Percentiles rank a stretch among this genome's conserved stretches.
These are phyloP conservation scores for Eupithecia dodoneata DNA, from an alignment of 2,888 invertebrate genomes.

Conservation along the genomic window DNA sequence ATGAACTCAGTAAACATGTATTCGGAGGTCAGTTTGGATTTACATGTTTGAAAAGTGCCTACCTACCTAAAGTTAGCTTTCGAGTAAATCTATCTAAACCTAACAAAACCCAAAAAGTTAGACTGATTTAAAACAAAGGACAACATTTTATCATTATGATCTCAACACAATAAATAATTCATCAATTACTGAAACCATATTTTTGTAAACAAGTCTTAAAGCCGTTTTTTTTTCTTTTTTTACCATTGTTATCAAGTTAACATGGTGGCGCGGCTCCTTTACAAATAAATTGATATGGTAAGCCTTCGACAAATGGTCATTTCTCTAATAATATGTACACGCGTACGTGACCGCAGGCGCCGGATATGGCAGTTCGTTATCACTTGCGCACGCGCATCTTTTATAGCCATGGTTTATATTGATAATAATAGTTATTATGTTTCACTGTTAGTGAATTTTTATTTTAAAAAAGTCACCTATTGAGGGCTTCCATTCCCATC, in stretches of 20 bases:
- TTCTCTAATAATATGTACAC: constrained; percentile 10
- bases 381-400: constrained; percentile 38
- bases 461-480: neutral
- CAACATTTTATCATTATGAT: neutral
- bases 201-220: too few species aligned
- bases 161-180: neutral
- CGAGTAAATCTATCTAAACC: neutral
- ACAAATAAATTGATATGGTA: neutral
- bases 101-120: neutral
- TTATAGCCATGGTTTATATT: constrained; percentile 20
- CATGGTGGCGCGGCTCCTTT: neutral
- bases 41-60: neutral
- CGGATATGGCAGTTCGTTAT: constrained; percentile 40
- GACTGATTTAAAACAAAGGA: too few species aligned
- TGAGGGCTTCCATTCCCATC: too few species aligned
- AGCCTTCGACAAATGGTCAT: neutral
- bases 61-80: neutral
- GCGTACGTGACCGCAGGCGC: constrained; percentile 28
- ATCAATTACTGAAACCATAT: neutral
- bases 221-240: too few species aligned
- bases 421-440: neutral
- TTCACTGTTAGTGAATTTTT: neutral
- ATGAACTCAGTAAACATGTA: neutral
- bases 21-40: neutral
- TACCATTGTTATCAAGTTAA: too few species aligned